These are phyloP conservation scores for Lepidurus arcticus DNA, from an alignment of 1,140 invertebrate species.

Conservation along the genomic window DNA sequence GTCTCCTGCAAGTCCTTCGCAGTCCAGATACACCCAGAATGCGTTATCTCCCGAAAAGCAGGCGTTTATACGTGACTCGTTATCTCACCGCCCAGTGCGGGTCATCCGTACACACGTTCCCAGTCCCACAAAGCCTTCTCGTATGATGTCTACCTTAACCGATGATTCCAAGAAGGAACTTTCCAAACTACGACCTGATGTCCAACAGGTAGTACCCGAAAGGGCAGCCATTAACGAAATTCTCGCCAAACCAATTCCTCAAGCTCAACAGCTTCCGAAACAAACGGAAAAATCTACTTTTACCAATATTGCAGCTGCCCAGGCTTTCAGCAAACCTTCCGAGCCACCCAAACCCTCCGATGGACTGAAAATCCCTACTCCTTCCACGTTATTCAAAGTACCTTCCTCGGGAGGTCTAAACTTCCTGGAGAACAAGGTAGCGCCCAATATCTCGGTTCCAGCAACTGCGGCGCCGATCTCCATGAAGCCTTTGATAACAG, in stretches of 20 bases:
- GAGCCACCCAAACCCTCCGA: background rate
- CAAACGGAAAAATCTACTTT: background rate
- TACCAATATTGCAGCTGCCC: background rate
- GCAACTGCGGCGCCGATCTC: background rate
- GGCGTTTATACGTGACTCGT: constrained; percentile 24
- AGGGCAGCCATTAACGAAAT: background rate
- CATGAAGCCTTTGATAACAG: background rate
- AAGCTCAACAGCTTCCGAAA: background rate
- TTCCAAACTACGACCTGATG: background rate
- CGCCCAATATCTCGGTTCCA: background rate
- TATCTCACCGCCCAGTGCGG: constrained; percentile 26
- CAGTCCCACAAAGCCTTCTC: constrained; percentile 27
- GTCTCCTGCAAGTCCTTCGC: background rate
- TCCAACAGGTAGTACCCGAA: background rate
- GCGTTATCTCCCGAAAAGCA: constrained; percentile 30
- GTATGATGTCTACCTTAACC: constrained; percentile 26
- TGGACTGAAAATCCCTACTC: background rate
- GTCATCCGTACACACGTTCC: constrained; percentile 26
- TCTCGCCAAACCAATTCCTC: background rate
- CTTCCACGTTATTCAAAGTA: background rate
- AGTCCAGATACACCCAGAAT: constrained; percentile 2
- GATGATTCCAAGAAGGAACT: background rate
- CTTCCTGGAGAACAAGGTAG: background rate
- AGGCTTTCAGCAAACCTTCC: background rate
- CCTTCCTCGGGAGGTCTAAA: background rate